Base-by-base conservation (phyloP, 2,888 invertebrate genomes). In the Mythimna albipuncta region DNA sequence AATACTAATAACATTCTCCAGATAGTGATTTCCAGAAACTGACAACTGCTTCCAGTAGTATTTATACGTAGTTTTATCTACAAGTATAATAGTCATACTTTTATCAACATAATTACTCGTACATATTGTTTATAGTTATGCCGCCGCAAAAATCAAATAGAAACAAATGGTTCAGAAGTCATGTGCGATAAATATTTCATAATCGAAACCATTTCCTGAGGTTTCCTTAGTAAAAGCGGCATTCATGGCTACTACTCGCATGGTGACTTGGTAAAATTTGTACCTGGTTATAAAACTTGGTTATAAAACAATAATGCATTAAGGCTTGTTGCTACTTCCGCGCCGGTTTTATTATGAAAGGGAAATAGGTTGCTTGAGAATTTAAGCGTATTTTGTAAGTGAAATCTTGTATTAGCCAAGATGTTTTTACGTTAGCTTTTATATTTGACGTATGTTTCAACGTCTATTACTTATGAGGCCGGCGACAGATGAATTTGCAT, bases 181-280 rank as follows among this genome's bases (percentile, higher is more conserved):
- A 82, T 65, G 69, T 73, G 80, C 73, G 58, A 78, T 77, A 84
- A 84, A 72, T 4, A 68, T 75, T 80, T 76, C 69, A 58, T 68
- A 68, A 78, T 72, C 68, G 26, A 64, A 62, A 71, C n/a, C 65
- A 41, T 80, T 86, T 86, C 72, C 75, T 69, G 65, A 50, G 64
- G 41, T 80, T 85, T 84, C 68, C 68, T 63, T 66, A 41, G 65
- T 75, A 69, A 72, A 79, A 74, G 54, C 72, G 57, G 55, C 38
- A 69, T 81, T 72, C 74, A 58, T 61, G 9, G 65, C 52, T 57
- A 19, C 35, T 50, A 4, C 21, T n/a, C 2, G 4, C 44, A 38
- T 19, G 77, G 58, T 62, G 50, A 58, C 52, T 47, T 21, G 70
- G 58, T 64, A 50, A 61, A 74, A 79, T 69, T 69, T 74, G 41